Percentiles rank a stretch among this genome's conserved stretches.
These are phyloP conservation scores for Nibea coibor DNA, from an alignment of 2,113 vertebrate genomes.

Conservation along the genomic window DNA sequence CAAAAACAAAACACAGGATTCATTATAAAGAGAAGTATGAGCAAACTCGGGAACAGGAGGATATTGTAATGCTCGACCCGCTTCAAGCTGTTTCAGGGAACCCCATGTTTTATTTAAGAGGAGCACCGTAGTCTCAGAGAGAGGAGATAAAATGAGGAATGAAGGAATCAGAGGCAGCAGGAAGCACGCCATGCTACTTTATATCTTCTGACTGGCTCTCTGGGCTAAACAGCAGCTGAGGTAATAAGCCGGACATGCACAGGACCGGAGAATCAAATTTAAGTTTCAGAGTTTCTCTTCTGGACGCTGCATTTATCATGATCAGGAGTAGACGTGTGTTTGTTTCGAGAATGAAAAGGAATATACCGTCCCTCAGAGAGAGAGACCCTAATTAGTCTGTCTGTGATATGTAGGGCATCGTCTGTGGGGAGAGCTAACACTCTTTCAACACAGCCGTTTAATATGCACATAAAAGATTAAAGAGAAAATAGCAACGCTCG, in stretches of 20 bases:
- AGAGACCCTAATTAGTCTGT: constrained; percentile 67
- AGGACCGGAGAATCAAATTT: background rate
- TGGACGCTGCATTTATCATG: constrained; percentile 13
- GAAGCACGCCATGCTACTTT: background rate
- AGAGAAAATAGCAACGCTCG: constrained; percentile 59
- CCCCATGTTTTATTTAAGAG: constrained; percentile 28
- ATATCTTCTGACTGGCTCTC: background rate
- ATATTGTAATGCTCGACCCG: background rate
- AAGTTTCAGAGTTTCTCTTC: background rate
- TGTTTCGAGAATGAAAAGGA: constrained; percentile 63
- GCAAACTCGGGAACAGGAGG: background rate
- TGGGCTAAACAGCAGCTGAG: background rate
- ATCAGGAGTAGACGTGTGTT: constrained; percentile 38
- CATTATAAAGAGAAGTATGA: background rate
- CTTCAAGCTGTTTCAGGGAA: constrained; percentile 16
- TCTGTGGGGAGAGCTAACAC: constrained; percentile 58
- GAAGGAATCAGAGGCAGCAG: background rate
- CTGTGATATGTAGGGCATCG: constrained; percentile 68
- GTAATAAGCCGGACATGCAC: background rate
- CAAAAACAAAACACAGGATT: constrained; percentile 44
- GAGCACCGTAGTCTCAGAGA: fast-evolving
- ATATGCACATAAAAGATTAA: constrained; percentile 80
- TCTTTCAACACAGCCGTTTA: constrained; percentile 65
- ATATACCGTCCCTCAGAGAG: constrained; percentile 43
- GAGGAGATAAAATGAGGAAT: constrained; percentile 11